These are phyloP conservation scores for Chitala chitala DNA, from an alignment of 2,113 vertebrate species.

Conservation along the genomic window DNA sequence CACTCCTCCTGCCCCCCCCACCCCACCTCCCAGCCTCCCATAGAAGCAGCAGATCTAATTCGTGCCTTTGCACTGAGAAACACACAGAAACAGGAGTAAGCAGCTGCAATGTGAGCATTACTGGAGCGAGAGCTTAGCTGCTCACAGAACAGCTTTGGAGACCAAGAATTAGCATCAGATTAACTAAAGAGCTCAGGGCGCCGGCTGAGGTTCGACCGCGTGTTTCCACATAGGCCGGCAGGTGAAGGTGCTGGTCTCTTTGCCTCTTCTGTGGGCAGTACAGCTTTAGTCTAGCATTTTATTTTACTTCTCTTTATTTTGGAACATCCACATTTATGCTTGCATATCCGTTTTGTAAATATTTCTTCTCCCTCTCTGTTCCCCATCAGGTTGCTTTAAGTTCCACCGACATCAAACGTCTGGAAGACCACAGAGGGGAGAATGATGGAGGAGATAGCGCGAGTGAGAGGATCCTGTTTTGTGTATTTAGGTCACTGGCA, in stretches of 20 bases:
- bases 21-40: background rate
- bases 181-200: background rate
- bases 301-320: background rate
- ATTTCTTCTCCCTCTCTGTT: background rate
- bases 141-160: background rate
- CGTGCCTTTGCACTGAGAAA: background rate
- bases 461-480: background rate
- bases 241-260: background rate
- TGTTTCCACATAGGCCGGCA: no score
- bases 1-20: background rate
- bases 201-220: background rate
- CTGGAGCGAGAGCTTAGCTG: no score
- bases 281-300: background rate
- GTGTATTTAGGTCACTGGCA: constrained; percentile 5
- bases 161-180: background rate
- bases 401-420: background rate
- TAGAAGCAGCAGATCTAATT: background rate
- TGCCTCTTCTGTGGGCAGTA: background rate
- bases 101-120: background rate
- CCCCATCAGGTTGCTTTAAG: background rate
- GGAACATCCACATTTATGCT: background rate
- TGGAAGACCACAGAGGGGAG: background rate
- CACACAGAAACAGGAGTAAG: background rate
- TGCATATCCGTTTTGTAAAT: background rate
- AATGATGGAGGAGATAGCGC: background rate